Conservation (phyloP, 1,140 invertebrate genomes). For the Holotrichia oblita region DNA sequence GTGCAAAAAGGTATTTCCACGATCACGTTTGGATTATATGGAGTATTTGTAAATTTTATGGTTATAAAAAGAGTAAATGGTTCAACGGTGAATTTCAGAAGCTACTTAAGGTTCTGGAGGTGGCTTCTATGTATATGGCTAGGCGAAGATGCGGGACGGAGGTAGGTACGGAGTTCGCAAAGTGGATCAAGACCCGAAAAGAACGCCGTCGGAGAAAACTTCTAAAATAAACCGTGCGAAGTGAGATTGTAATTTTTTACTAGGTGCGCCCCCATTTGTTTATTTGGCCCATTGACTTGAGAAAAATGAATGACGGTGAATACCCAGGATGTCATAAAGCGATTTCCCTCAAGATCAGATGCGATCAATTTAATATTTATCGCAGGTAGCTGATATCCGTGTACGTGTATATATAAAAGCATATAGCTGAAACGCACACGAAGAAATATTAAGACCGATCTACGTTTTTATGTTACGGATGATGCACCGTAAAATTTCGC, state of each 20-base stretch:
- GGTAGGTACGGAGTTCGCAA: slow-evolving; percentile 29
- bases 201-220: neutral
- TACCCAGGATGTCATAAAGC: neutral
- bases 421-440: neutral
- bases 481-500: slow-evolving; percentile 18
- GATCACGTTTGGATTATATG: slow-evolving; percentile 48
- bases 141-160: slow-evolving; percentile 33
- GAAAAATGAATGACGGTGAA: slow-evolving; percentile 16
- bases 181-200: neutral
- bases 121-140: slow-evolving; percentile 31
- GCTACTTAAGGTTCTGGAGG: slow-evolving; percentile 44
- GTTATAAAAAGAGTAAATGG: slow-evolving; percentile 47
- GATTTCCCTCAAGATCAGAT: slow-evolving; percentile 22
- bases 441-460: slow-evolving; percentile 18
- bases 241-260: slow-evolving; percentile 30
- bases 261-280: neutral
- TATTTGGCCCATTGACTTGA: neutral
- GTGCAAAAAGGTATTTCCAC: slow-evolving; percentile 20
- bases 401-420: neutral
- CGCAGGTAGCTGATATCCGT: neutral
- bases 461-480: neutral
- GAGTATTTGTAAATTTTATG: slow-evolving; percentile 49
- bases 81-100: slow-evolving; percentile 40
- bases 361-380: slow-evolving; percentile 18
- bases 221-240: neutral